phyloP scores from a whole-genome alignment of 2,888 invertebrate genomes.

The Sphecodes monilicornis region DNA sequence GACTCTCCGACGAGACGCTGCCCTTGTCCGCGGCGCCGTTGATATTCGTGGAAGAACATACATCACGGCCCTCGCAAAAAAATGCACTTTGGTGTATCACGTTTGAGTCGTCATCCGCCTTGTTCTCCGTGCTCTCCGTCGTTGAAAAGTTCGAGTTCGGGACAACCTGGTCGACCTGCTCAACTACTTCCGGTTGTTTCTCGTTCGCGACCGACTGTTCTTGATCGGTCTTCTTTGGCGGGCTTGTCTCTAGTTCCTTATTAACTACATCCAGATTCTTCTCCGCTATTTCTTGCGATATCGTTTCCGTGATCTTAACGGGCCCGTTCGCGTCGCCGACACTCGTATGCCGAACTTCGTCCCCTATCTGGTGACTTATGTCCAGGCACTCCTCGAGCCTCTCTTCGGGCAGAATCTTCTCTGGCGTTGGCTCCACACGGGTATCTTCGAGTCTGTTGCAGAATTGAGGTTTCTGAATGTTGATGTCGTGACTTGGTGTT shows the following conservation, averaged over 20 bases:
- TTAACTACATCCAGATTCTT: slow-evolving; percentile 52
- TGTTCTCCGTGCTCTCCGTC: not conserved
- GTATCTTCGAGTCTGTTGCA: slow-evolving; percentile 50
- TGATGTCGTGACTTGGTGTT: slow-evolving; percentile 29
- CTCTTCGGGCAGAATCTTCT: slow-evolving; percentile 20
- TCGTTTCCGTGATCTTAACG: slow-evolving; percentile 80
- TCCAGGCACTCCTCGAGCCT: slow-evolving; percentile 18
- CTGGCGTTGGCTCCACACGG: slow-evolving; percentile 1
- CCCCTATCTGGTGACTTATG: not conserved
- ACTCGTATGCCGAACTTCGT: slow-evolving; percentile 9
- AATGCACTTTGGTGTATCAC: slow-evolving; percentile 68
- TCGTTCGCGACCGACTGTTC: not conserved
- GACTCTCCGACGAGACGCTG: slow-evolving; percentile 18
- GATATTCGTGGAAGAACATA: slow-evolving; percentile 42
- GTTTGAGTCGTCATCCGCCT: slow-evolving; percentile 33
- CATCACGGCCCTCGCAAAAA: slow-evolving; percentile 63
- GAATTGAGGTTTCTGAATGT: slow-evolving; percentile 72
- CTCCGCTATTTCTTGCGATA: slow-evolving; percentile 75
- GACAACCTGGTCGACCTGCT: not conserved
- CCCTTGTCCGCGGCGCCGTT: slow-evolving; percentile 29
- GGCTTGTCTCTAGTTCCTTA: not conserved
- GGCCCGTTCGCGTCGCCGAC: slow-evolving; percentile 54
- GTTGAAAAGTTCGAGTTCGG: not conserved
- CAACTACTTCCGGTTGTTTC: not conserved
- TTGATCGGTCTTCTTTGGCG: slow-evolving; percentile 4